A percentile compares a stretch with the other conserved stretches of the same genome.
Evolutionary conservation across 2,797 vertebrate genomes (phyloP).

Genomic region (Sebastiscus albofasciatus): DNA sequence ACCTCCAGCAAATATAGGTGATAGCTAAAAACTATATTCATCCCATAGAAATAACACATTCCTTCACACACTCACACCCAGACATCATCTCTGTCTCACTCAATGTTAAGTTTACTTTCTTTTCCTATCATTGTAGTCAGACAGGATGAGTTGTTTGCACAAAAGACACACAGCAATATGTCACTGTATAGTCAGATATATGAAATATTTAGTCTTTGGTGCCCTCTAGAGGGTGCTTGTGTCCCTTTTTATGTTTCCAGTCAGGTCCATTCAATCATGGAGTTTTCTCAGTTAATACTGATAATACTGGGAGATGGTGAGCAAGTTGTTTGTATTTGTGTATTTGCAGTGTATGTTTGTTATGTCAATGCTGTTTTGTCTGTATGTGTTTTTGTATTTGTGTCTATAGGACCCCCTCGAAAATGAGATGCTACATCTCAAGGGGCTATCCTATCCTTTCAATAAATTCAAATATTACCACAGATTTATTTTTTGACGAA

Average conservation of each 20-base stretch:
- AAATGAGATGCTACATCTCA: too few species aligned
- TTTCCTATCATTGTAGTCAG: neutral
- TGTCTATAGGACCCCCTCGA: too few species aligned
- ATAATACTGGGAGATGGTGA: too few species aligned
- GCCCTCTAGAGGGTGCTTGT: constrained; percentile 47
- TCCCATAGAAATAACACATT: neutral
- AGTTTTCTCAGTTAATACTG: neutral
- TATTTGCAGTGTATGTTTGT: too few species aligned
- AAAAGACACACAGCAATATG: neutral
- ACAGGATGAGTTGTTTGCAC: neutral
- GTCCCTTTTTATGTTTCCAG: neutral
- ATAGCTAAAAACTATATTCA: neutral
- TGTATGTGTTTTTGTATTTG: too few species aligned
- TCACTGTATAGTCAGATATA: neutral
- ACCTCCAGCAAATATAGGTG: neutral
- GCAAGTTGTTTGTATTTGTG: too few species aligned
- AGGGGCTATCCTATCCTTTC: too few species aligned
- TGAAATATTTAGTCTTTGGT: constrained; percentile 40
- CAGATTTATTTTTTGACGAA: neutral
- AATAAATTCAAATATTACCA: neutral
- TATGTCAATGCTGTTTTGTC: too few species aligned
- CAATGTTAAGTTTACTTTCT: neutral
- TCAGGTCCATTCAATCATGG: too few species aligned
- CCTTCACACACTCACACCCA: neutral
- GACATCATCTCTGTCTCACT: neutral